phyloP scores from a whole-genome alignment of 2,797 vertebrate genomes.

The Ctenochaetus hawaiiensis region DNA sequence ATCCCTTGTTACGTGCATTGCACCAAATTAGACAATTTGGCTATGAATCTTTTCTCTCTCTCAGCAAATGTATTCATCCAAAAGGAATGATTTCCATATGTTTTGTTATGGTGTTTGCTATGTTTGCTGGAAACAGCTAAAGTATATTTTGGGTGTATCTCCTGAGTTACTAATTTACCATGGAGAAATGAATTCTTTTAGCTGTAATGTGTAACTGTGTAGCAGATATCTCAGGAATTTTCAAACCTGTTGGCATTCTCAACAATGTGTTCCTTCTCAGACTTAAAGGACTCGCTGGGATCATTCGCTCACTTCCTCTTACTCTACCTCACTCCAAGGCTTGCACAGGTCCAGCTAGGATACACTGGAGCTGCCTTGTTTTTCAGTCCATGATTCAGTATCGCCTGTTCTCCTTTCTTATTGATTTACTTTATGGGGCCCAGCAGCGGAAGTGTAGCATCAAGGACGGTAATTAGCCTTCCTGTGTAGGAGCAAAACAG shows the following conservation, averaged over 20 bases:
- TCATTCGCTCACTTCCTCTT: constrained; percentile 57
- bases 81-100: constrained; percentile 34
- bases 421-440: constrained; percentile 68
- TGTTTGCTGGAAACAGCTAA: constrained; percentile 23
- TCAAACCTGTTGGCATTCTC: constrained; percentile 11
- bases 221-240: constrained; percentile 45
- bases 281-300: constrained; percentile 40
- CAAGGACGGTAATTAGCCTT: constrained; percentile 55
- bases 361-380: constrained; percentile 37
- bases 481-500: constrained; percentile 55
- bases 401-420: constrained; percentile 54
- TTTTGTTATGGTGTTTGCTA: constrained; percentile 16
- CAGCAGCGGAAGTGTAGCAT: constrained; percentile 48
- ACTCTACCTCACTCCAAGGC: constrained; percentile 28
- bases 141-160: constrained; percentile 28
- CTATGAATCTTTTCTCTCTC: constrained; percentile 16
- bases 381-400: constrained; percentile 57
- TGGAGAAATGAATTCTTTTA: constrained; percentile 38
- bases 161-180: constrained; percentile 34
- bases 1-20: constrained; percentile 15
- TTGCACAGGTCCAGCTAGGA: constrained; percentile 34
- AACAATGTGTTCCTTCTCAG: constrained; percentile 37
- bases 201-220: constrained; percentile 50
- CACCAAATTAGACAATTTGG: constrained; percentile 3
- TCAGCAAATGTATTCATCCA: constrained; percentile 13